Evolutionary conservation across 1,140 invertebrate genomes (phyloP).

Genomic region (Pinna nobilis): DNA sequence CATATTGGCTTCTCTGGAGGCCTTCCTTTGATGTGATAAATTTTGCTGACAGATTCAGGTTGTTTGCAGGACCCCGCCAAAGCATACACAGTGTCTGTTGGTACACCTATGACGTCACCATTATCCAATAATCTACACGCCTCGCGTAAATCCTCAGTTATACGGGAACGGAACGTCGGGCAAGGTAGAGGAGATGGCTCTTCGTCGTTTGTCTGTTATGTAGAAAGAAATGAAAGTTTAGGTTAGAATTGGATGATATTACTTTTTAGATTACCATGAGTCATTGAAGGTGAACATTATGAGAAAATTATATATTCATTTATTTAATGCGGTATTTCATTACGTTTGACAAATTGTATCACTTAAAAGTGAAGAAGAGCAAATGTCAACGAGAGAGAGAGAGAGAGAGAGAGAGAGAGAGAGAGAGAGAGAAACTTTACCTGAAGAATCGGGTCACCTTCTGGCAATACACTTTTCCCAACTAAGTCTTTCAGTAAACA

Average conservation of each 20-base stretch:
- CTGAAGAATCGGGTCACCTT: constrained; percentile 52
- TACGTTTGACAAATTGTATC: too few species aligned
- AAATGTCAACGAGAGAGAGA: not conserved
- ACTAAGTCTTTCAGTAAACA: constrained; percentile 48
- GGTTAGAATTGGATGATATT: too few species aligned
- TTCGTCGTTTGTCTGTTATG: constrained; percentile 17
- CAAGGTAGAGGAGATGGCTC: constrained; percentile 36
- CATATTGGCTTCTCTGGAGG: constrained; percentile 65
- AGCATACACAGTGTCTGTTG: constrained; percentile 65
- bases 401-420: not conserved
- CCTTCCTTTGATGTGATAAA: constrained; percentile 61
- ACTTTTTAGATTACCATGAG: too few species aligned
- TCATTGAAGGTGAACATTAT: not conserved
- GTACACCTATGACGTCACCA: constrained; percentile 56
- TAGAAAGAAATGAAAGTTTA: not conserved
- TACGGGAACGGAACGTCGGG: constrained; percentile 52
- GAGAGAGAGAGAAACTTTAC: constrained; percentile 31
- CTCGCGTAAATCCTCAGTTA: constrained; percentile 45
- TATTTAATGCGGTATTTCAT: not conserved
- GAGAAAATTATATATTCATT: not conserved
- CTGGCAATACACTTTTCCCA: constrained; percentile 46
- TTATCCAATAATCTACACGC: constrained; percentile 52
- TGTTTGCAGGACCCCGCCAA: constrained; percentile 58
- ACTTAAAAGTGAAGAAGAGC: too few species aligned
- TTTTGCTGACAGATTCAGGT: constrained; percentile 54